These are phyloP conservation scores for Karalla daura DNA, from an alignment of 2,797 vertebrate genomes.

Conservation along the genomic window DNA sequence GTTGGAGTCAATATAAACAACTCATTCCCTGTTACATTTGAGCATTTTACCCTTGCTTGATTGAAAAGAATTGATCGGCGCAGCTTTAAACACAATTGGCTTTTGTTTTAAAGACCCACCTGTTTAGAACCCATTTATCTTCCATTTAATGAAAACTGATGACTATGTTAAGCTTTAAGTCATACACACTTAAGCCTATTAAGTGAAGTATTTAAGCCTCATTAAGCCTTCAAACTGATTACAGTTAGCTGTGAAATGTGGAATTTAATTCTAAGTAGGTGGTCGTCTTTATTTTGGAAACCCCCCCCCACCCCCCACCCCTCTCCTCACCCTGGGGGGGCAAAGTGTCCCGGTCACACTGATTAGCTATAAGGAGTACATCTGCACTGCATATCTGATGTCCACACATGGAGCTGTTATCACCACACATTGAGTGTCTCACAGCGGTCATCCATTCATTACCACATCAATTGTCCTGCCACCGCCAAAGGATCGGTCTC, in stretches of 20 bases:
- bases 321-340: too few relatives aligned
- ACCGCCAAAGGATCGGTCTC: constrained; percentile 31
- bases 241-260: constrained; percentile 56
- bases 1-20: not conserved
- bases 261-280: constrained; percentile 42
- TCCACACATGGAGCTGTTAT: not conserved
- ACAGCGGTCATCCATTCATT: constrained; percentile 51
- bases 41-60: not conserved
- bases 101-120: constrained; percentile 20
- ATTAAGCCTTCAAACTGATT: constrained; percentile 61
- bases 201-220: constrained; percentile 66
- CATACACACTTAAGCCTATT: constrained; percentile 70
- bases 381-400: not conserved
- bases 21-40: not conserved
- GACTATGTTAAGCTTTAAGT: constrained; percentile 58
- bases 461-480: constrained; percentile 50
- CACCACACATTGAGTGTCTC: constrained; percentile 27
- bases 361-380: not conserved
- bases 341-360: constrained; percentile 14
- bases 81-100: not conserved
- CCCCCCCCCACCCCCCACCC: constrained; percentile 10
- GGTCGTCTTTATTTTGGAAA: constrained; percentile 24
- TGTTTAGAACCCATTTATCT: constrained; percentile 37
- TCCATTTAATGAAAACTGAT: constrained; percentile 53
- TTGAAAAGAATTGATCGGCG: not conserved